Evolutionary conservation across 2,797 vertebrate species (phyloP), one percentile per base, ranked within the genome.

Genomic region (Psittacula derbiana): DNA sequence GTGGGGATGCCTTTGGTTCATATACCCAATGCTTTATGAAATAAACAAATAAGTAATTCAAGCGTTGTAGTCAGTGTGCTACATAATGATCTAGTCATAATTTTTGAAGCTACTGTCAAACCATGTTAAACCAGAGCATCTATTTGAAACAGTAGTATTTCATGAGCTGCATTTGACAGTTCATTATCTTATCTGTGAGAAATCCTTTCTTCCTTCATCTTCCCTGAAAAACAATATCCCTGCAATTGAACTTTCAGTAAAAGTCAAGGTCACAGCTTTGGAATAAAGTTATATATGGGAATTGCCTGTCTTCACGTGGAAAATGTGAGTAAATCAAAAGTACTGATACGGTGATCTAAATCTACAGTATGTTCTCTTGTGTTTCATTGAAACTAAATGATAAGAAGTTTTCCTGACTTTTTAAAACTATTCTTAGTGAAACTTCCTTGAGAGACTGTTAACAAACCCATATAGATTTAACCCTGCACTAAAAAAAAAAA

Each of bases 1-100:
- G 65, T 89, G 87, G 88, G 58, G 70, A 85, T 81, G 64, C 84
- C 70, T 97, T 96, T 92, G 47, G 58, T 93, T 81, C 57, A 72
- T 62, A 65, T 43, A 60, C 30, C 66, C 75, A 57, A 41, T 94
- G 47, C 57, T 98, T 97, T 96, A 91, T 91, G 92, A 97, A 91
- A 95, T 97, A 97, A 97, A 97, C 76, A 97, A 93, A 94, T 95
- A 93, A 93, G 92, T 94, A 95, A 96, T 96, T 96, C 94, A 92
- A 52, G 70, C 81, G 97, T 94, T 95, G 80, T 80, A 74, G 83
- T 40, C 13, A 2, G 19, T 15, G 23, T 92, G 78, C 92, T 93
- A 74, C 23, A 24, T 93, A 94, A 94, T 92, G 81, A 93, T 85
- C 73, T 44, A 82, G 92, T 94, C 94, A 84, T 98, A 98, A 97